phyloP scores from a whole-genome alignment of 2,888 invertebrate genomes.

The Megamerina dolium region DNA sequence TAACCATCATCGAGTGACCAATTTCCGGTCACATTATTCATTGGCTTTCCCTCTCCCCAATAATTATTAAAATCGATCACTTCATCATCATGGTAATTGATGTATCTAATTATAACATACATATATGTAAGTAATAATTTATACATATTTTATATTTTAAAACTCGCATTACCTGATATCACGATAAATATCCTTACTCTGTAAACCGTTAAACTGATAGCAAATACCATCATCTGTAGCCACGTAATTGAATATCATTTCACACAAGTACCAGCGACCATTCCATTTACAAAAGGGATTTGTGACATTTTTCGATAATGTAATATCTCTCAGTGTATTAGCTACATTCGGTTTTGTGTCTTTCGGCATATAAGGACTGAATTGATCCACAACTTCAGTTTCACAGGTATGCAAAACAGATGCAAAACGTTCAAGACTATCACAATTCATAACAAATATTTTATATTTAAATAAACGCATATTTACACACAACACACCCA shows the following conservation, averaged over 20 bases:
- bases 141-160: background rate
- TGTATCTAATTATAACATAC: background rate
- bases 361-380: conserved; percentile 28
- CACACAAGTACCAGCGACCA: conserved; percentile 42
- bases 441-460: too few species aligned
- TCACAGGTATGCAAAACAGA: conserved; percentile 45
- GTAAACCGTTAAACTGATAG: conserved; percentile 44
- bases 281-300: conserved; percentile 44
- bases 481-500: too few species aligned
- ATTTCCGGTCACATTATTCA: conserved; percentile 31
- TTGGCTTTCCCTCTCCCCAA: conserved; percentile 26
- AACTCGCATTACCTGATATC: conserved; percentile 22
- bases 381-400: conserved; percentile 31
- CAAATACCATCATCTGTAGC: conserved; percentile 46
- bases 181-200: conserved; percentile 38
- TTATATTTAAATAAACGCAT: too few species aligned
- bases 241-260: conserved; percentile 39
- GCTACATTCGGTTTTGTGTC: conserved; percentile 24
- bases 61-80: conserved; percentile 35
- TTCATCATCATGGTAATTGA: conserved; percentile 32
- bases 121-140: background rate
- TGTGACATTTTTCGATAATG: conserved; percentile 38
- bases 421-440: conserved; percentile 34
- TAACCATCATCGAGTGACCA: conserved; percentile 65
- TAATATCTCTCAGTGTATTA: conserved; percentile 33